A percentile compares a stretch with the other conserved stretches of the same genome.
These are phyloP conservation scores for Stomatorhinus walkeri DNA, from an alignment of 2,797 vertebrate species.

Conservation along the genomic window DNA sequence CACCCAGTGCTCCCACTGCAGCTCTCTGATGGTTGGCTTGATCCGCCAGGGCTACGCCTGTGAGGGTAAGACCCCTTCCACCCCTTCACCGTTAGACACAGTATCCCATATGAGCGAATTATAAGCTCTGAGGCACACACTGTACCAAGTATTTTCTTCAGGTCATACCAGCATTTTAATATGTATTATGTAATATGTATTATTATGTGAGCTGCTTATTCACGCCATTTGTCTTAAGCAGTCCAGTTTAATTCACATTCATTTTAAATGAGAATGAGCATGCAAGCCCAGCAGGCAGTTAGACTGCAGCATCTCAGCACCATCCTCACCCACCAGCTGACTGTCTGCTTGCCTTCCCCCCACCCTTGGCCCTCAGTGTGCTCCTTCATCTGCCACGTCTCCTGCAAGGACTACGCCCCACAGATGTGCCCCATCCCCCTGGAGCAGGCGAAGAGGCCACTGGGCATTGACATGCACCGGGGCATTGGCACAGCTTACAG, in stretches of 20 bases:
- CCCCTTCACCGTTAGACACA: not conserved
- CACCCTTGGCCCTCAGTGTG: slow-evolving; percentile 65
- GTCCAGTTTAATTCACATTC: not conserved
- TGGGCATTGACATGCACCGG: slow-evolving; percentile 88
- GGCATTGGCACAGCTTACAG: slow-evolving; percentile 95
- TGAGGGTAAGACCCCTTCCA: slow-evolving; percentile 62
- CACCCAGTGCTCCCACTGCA: slow-evolving; percentile 90
- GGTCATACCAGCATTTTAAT: not conserved
- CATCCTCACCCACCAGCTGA: not conserved
- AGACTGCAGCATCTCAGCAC: not conserved
- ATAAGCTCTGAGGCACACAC: not conserved
- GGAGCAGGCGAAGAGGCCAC: slow-evolving; percentile 87
- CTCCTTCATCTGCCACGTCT: slow-evolving; percentile 87
- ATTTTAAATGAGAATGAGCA: not conserved
- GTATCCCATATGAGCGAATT: not conserved
- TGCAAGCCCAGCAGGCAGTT: not conserved
- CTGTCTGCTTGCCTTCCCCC: not conserved
- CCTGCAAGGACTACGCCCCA: slow-evolving; percentile 87
- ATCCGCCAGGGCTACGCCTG: slow-evolving; percentile 87
- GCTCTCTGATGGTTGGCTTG: slow-evolving; percentile 91
- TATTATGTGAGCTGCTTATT: not conserved
- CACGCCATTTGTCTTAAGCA: not conserved
- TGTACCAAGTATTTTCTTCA: not conserved
- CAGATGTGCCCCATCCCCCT: slow-evolving; percentile 88
- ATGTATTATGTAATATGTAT: not conserved